Base-by-base conservation (phyloP, 2,797 vertebrate genomes). In the Alectoris magna region DNA sequence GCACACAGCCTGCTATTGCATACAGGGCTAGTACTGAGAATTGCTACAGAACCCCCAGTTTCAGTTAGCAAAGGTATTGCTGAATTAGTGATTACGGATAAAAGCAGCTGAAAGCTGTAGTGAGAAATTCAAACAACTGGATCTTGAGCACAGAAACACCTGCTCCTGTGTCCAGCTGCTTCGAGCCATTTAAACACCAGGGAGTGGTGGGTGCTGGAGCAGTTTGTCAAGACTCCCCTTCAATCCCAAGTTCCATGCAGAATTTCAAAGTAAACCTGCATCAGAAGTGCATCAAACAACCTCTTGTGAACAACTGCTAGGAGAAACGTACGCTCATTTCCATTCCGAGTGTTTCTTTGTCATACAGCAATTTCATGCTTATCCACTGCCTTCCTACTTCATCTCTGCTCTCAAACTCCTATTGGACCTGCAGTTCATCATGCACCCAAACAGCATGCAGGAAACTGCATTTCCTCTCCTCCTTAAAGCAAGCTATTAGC, bases 271-370 rank as follows among this genome's bases (percentile, higher is more conserved):
- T 8, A 53, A 39, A 69, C 14, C 41, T 29, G n/a, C 2, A n/a
- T 1, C n/a, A 22, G 49, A 36, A 14, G 10, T 5, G 31, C 63
- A 59, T 4, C 12, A 31, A 23, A 21, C 23, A 8, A 23, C 38
- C 15, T 34, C 38, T 2, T 0, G 29, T 0, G 10, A 39, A 56
- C 11, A 6, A 62, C 26, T 39, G 11, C 38, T 39, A 39, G 6
- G 15, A 38, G 36, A 27, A 60, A 11, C 17, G 11, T 17, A 62
- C 69, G 34, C 10, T 64, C 31, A 6, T n/a, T 80, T 62, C 14
- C 48, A 6, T 11, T 74, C 4, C 3, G 18, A 80, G 38, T 5
- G 19, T n/a, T 67, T 26, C 68, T 76, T 9, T 36, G 67, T 48
- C 75, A 72, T 23, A 36, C 7, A 44, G 34, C 16, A 51, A 49